Evolutionary conservation across 37 sponge, comb jelly and placozoan genomes (phyloP), one percentile per base, ranked within the genome.

Genomic region (Chondrilla cf. caribensis): DNA sequence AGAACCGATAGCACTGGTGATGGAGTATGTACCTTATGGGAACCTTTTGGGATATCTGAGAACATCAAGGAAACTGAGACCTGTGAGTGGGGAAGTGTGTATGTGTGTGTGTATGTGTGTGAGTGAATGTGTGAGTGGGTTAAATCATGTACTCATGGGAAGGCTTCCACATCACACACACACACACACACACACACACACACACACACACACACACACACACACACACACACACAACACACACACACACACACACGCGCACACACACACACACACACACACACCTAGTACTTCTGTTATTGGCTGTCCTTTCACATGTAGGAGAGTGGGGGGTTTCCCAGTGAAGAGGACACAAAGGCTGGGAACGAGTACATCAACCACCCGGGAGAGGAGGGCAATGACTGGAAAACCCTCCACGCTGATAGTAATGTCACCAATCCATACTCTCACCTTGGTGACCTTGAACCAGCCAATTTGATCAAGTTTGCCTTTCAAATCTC

Each of bases 21-120:
- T 79, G 15, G 80, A 79, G 40, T 60, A 60, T 54, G 37, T 79
- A 35, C 58, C 80, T 2, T 79, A 79, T 15, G 80, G 80, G 25
- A 54, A 79, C 40, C 6, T 79, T 4, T 59, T 79, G 26, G 40
- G 59, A 1, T 79, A 60, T 38, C 59, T 79, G n/a, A 58, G 80
- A 54, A 79, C 37, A 4, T 60, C 62, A 14, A 40, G 77, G 77
- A 73, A 33, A 73, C n/a, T 29, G 6, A 60, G 37, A 42, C 43
- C 2, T 14, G 76, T 73, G 14, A 24, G 24, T 47, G 51, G 6
- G 51, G 6, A 11, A 14, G 51, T 47, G 51, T 47, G 51, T 47
- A 11, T 47, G 51, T 47, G 51, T 47, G 51, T 47, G 51, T 47
- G 51, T 47, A 11, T 47, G 51, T 47, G 51, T 47, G 51, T 47